Conservation (phyloP, 2,113 vertebrate genomes). For the Spheniscus mendiculus region DNA sequence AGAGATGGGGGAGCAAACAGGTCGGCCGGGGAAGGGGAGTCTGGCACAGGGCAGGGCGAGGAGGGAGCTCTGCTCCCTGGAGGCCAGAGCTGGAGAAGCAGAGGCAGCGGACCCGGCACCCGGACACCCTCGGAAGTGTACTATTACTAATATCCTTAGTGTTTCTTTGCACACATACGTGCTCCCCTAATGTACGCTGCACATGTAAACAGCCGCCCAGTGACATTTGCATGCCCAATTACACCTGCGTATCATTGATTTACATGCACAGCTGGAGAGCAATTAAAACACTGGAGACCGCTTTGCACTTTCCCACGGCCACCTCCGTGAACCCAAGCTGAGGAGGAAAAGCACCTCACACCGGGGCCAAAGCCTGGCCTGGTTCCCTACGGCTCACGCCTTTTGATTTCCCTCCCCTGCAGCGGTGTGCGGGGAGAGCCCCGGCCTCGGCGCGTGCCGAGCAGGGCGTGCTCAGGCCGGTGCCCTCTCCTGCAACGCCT, state of each 20-base stretch:
- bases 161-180: not conserved
- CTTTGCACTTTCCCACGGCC: not conserved
- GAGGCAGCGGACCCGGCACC: not conserved
- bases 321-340: rapidly evolving
- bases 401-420: not conserved
- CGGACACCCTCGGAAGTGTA: not conserved
- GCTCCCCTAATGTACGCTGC: not conserved
- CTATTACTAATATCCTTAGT: not conserved
- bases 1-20: not conserved
- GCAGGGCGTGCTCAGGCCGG: rapidly evolving
- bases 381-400: rapidly evolving
- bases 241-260: constrained; percentile 58
- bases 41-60: not conserved
- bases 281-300: constrained; percentile 8
- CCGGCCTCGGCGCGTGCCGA: rapidly evolving
- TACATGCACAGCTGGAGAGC: constrained; percentile 49
- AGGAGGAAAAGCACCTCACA: not conserved
- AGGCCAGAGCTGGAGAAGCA: not conserved
- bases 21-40: rapidly evolving
- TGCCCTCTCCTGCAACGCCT: not conserved
- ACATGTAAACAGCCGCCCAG: constrained; percentile 49
- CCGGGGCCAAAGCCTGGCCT: not conserved
- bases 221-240: constrained; percentile 61
- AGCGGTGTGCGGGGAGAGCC: rapidly evolving
- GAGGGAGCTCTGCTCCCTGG: not conserved